phyloP scores from a whole-genome alignment of 2,797 vertebrate species.

The Diplodus puntazzo region DNA sequence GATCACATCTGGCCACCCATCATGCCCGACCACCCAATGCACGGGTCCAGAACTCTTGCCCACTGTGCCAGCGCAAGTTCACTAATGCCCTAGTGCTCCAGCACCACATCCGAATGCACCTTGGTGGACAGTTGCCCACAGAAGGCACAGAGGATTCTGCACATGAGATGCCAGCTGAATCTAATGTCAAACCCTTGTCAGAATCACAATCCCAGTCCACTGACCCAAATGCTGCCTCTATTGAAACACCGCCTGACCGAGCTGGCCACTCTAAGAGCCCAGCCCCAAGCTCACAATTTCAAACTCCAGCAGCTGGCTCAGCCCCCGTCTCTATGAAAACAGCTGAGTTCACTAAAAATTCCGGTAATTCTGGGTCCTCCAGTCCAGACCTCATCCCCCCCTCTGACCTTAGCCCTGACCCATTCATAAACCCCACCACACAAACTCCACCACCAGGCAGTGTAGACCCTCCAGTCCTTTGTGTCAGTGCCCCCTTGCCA shows the following conservation, averaged over 20 bases:
- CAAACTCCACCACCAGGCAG: constrained; percentile 68
- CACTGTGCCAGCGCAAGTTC: constrained; percentile 93
- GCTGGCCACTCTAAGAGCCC: constrained; percentile 47
- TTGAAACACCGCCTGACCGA: constrained; percentile 50
- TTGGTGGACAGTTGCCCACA: constrained; percentile 91
- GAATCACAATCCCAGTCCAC: constrained; percentile 69
- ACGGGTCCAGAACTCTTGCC: constrained; percentile 92
- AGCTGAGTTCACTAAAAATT: constrained; percentile 66
- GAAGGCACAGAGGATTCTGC: constrained; percentile 73
- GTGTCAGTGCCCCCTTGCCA: constrained; percentile 66
- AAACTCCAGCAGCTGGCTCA: constrained; percentile 39
- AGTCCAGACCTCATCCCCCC: constrained; percentile 82
- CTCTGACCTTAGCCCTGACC: constrained; percentile 83
- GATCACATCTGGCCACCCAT: constrained; percentile 92
- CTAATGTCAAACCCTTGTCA: constrained; percentile 63
- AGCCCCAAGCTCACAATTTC: constrained; percentile 60
- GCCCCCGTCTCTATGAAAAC: constrained; percentile 57
- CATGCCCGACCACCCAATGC: constrained; percentile 88
- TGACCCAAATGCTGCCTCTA: constrained; percentile 52
- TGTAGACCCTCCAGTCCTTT: constrained; percentile 76
- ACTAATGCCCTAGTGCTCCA: constrained; percentile 94
- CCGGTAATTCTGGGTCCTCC: constrained; percentile 73
- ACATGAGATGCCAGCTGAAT: constrained; percentile 73
- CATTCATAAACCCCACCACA: constrained; percentile 73
- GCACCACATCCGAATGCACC: constrained; percentile 94